Evolutionary conservation across 1,140 invertebrate genomes (phyloP), one percentile per base, ranked within the genome.

Genomic region (Drosophila chauvacae): DNA sequence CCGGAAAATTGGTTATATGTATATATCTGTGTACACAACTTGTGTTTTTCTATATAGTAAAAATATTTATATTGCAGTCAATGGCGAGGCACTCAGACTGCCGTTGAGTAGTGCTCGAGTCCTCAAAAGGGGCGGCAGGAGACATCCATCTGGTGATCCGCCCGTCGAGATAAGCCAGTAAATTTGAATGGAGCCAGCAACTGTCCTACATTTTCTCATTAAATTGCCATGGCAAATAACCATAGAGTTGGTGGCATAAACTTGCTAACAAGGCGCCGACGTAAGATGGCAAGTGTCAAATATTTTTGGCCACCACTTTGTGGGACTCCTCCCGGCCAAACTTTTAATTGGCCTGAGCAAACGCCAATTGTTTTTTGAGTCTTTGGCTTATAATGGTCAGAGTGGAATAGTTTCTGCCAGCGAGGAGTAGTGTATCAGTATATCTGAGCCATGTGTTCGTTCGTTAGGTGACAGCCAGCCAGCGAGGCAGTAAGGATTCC

Each of bases 121-220:
- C 61, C 72, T 71, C 42, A 41, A 44, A 64, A 50, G 23, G 65
- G 48, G 70, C 64, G 55, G 28, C 62, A 73, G 73, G 65, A 84
- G 68, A 66, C 61, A 59, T 39, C 60, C 33, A 35, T 26, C 42
- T 28, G 9, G 26, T 11, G 9, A 7, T 26, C 64, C 37, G 39
- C 16, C 44, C 28, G 16, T 39, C 16, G n/a, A n/a, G 74, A 47
- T 50, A 37, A 33, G 63, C 63, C 73, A 64, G 69, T 77, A 63
- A 68, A 64, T 78, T 61, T 63, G 81, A 69, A 80, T 69, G 41
- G 59, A 35, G 18, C 11, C 14, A 13, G 23, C 20, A 41, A 72
- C n/a, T 87, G 84, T 90, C 84, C 84, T 88, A 88, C 69, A 88
- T 88, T 90, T 81, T 90, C 84, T 88, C 85, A 90, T 88, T 88